Evolutionary conservation across 2,113 vertebrate species (phyloP).

Genomic region (Psophia crepitans): DNA sequence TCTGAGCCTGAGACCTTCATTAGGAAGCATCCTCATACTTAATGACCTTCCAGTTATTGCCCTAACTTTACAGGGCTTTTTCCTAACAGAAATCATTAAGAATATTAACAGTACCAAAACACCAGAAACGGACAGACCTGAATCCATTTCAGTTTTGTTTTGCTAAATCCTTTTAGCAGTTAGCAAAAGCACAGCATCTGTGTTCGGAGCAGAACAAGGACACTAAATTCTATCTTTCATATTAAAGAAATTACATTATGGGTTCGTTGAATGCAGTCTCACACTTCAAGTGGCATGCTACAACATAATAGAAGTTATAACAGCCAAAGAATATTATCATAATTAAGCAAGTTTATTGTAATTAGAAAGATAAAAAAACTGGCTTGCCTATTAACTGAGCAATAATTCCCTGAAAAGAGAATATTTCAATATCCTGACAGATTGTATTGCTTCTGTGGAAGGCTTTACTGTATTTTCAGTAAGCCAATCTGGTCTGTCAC

Average conservation of each 20-base stretch:
- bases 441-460: not conserved
- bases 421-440: slow-evolving; percentile 4
- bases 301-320: not conserved
- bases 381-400: not conserved
- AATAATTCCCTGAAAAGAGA: not conserved
- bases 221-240: not conserved
- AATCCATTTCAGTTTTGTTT: not conserved
- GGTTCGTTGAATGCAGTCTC: not conserved
- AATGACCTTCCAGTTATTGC: not conserved
- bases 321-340: not conserved
- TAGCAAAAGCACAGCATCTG: not conserved
- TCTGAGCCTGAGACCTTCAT: not conserved
- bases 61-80: not conserved
- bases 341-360: not conserved
- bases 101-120: not conserved
- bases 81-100: not conserved
- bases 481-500: slow-evolving; percentile 23
- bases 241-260: not conserved
- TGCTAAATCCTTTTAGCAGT: not conserved
- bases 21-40: not conserved
- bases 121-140: not conserved
- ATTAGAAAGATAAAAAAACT: not conserved
- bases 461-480: slow-evolving; percentile 13
- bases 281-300: not conserved
- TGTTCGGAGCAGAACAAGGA: not conserved